A percentile compares a stretch with the other conserved stretches of the same genome.
Evolutionary conservation across 2,113 vertebrate species (phyloP).

Genomic region (Semicossyphus pulcher): DNA sequence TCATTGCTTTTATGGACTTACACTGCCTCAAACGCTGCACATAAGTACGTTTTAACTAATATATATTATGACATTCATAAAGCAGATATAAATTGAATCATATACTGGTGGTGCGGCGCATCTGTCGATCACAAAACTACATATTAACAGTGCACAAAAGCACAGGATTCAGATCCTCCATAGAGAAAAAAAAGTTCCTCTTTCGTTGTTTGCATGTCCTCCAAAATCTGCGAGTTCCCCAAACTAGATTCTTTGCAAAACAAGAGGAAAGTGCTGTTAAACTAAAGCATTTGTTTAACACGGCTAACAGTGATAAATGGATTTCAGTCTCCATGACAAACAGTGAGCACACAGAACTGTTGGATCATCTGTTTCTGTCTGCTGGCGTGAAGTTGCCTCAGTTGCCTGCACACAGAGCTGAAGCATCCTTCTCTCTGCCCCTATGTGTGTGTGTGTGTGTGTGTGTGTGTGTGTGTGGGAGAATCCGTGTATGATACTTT

Average conservation of each 20-base stretch:
- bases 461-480: background rate
- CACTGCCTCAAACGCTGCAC: background rate
- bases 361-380: constrained; percentile 59
- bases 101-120: too few species aligned
- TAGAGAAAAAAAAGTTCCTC: background rate
- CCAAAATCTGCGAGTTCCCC: background rate
- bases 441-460: constrained; percentile 12
- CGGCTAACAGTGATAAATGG: constrained; percentile 52
- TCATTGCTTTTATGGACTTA: background rate
- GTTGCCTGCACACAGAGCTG: constrained; percentile 46
- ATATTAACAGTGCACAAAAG: too few species aligned
- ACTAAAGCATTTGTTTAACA: constrained; percentile 33
- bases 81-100: background rate
- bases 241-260: background rate
- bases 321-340: constrained; percentile 65
- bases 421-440: constrained; percentile 25
- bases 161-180: background rate
- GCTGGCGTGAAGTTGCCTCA: constrained; percentile 43
- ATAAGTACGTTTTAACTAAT: background rate
- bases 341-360: constrained; percentile 45
- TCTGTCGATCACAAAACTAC: too few species aligned
- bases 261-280: background rate
- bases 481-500: background rate
- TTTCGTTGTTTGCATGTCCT: background rate
- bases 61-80: background rate